Evolutionary conservation across 2,888 invertebrate genomes (phyloP).

Genomic region (Lasius platythorax): DNA sequence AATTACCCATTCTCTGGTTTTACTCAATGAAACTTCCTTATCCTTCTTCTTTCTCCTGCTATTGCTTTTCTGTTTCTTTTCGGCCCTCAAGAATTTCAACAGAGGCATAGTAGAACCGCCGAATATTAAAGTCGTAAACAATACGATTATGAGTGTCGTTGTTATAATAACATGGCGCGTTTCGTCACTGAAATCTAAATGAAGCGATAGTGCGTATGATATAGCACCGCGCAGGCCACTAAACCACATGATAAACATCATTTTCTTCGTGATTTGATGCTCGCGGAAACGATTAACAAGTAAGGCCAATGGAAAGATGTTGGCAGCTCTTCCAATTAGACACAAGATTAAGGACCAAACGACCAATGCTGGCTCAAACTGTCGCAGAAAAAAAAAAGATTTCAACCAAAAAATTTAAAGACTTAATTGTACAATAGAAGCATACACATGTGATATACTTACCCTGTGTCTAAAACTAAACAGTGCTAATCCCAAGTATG

Average conservation of each 20-base stretch:
- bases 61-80: conserved; percentile 87
- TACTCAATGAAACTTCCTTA: conserved; percentile 96
- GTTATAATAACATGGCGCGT: conserved; percentile 98
- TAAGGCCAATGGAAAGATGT: conserved; percentile 97
- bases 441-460: conserved; percentile 54
- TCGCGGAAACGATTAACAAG: conserved; percentile 98
- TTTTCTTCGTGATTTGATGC: conserved; percentile 98
- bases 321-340: conserved; percentile 96
- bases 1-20: conserved; percentile 97
- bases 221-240: conserved; percentile 98
- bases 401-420: background rate
- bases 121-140: conserved; percentile 97
- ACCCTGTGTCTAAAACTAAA: conserved; percentile 98
- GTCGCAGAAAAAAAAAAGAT: conserved; percentile 39
- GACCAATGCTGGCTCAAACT: conserved; percentile 93
- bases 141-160: conserved; percentile 98
- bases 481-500: conserved; percentile 97
- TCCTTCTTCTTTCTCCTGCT: conserved; percentile 89
- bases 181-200: conserved; percentile 97
- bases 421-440: background rate
- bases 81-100: conserved; percentile 95
- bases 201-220: conserved; percentile 98
- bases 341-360: conserved; percentile 98
- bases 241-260: conserved; percentile 99
- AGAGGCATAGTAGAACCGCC: conserved; percentile 99